phyloP scores from a whole-genome alignment of 2,113 vertebrate genomes.

The Motacilla alba region DNA sequence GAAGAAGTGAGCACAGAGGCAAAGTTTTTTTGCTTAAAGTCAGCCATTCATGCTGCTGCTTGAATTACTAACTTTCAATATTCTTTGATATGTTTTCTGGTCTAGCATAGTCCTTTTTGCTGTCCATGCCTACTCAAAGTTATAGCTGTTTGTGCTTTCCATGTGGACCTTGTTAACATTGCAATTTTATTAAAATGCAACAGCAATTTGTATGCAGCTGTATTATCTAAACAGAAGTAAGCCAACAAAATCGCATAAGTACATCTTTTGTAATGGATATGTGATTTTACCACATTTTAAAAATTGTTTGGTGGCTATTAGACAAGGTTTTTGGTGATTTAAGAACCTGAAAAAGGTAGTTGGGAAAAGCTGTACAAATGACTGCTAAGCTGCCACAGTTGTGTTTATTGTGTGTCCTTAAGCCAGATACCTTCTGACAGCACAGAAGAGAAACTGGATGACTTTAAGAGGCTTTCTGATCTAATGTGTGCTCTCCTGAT shows the following conservation, averaged over 20 bases:
- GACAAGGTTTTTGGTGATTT: not conserved
- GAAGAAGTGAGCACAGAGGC: not conserved
- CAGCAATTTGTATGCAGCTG: not conserved
- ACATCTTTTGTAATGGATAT: not conserved
- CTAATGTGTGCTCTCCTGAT: not conserved
- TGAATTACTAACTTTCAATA: not conserved
- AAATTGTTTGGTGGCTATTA: not conserved
- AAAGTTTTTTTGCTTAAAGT: not conserved
- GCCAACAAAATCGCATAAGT: not conserved
- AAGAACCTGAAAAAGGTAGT: not conserved
- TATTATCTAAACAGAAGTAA: not conserved
- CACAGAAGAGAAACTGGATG: not conserved
- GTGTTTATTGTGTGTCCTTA: not conserved
- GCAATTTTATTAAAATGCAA: not conserved
- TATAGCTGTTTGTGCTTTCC: not conserved
- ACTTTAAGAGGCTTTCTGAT: not conserved
- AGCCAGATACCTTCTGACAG: not conserved
- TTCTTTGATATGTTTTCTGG: not conserved
- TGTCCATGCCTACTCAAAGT: not conserved
- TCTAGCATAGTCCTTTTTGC: not conserved
- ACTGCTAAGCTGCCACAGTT: not conserved
- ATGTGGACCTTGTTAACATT: not conserved
- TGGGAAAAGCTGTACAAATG: not conserved
- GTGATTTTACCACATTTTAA: not conserved
- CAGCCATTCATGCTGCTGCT: not conserved